Percentiles rank a stretch among this genome's conserved stretches.
phyloP scores from a whole-genome alignment of 2,888 invertebrate genomes.

The Ditylenchus weischeri region DNA sequence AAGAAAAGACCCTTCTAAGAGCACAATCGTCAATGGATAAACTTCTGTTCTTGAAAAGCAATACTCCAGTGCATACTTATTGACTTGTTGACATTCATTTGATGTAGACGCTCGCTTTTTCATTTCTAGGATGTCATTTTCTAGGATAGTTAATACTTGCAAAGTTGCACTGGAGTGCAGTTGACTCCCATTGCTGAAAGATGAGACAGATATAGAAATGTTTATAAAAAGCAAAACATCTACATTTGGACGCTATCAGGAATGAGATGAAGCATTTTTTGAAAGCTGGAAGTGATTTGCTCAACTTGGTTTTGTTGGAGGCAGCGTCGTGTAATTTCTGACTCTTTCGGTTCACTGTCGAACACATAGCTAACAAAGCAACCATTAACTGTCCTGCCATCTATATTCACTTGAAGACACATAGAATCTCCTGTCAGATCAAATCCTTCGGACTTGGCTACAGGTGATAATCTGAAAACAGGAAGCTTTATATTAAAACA shows the following conservation, averaged over 20 bases:
- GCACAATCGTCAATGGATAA: background rate
- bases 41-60: background rate
- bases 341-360: background rate
- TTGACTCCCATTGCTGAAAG: background rate
- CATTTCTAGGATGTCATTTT: background rate
- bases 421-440: constrained; percentile 1
- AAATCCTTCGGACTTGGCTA: background rate
- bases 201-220: background rate
- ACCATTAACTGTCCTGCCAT: background rate
- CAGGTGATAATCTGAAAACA: constrained; percentile 2
- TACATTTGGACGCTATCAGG: background rate
- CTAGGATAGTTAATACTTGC: background rate
- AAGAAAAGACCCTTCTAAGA: background rate
- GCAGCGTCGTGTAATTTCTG: background rate
- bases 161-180: background rate
- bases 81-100: background rate
- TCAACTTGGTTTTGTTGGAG: background rate
- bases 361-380: constrained; percentile 1
- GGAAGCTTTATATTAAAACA: too few relatives aligned
- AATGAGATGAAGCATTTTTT: background rate
- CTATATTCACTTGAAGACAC: background rate
- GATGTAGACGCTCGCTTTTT: background rate
- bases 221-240: background rate
- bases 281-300: background rate
- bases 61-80: background rate